Evolutionary conservation across 2,113 vertebrate genomes (phyloP), one percentile per base, ranked within the genome.

Genomic region (Turdus rufiventris): DNA sequence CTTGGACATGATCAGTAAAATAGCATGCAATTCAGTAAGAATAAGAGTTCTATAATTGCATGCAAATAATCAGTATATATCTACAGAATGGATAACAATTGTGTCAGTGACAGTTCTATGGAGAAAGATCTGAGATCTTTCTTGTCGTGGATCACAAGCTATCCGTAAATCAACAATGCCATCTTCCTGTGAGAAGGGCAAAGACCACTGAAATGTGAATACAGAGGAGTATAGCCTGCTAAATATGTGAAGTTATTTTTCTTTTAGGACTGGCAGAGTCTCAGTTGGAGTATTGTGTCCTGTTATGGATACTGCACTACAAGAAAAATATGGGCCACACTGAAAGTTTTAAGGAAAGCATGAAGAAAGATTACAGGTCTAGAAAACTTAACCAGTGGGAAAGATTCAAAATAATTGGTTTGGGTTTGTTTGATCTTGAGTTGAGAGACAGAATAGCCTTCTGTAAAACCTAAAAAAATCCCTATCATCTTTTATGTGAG

Each of bases 101-200:
- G 36, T 81, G 28, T 53, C 62, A 56, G 2, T 74, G 34, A n/a
- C 54, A 62, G n/a, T 67, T 91, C 53, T 48, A 17, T 28, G 78
- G 68, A 50, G 56, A 67, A 88, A 50, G 23, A 38, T 87, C 43
- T 66, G 36, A 79, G 58, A 36, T 21, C 60, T n/a, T n/a, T n/a
- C n/a, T n/a, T 84, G 53, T 50, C 68, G 8, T 54, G 66, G n/a
- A 79, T 76, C 45, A 60, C 50, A 89, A 65, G 31, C 40, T 53
- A 50, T 88, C 28, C 0, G 1, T 68, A 85, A 88, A 70, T 91
- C 93, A 94, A 72, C 90, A 85, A 94, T 96, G 95, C 90, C 96
- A 96, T 95, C 71, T 94, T 96, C 81, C 95, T 96, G 93, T 90
- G 82, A 82, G 57, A 82, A 93, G 71, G 62, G 85, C 90, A 66